These are phyloP conservation scores for Psophia crepitans DNA, from an alignment of 2,113 vertebrate species.

Conservation along the genomic window DNA sequence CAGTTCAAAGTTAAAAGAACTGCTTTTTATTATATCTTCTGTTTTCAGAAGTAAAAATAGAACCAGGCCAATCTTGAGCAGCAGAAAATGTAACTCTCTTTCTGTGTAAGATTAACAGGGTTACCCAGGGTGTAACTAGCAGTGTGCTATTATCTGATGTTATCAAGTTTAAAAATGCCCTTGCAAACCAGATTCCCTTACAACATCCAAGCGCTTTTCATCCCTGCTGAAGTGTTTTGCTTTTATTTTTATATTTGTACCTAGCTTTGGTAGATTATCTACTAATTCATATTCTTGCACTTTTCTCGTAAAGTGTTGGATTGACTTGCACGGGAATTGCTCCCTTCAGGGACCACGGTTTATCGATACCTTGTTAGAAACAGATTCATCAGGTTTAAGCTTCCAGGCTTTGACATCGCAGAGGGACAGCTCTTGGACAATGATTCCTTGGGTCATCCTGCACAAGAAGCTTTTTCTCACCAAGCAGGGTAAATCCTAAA, in stretches of 20 bases:
- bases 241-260: neutral
- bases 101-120: neutral
- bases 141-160: neutral
- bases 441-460: neutral
- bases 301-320: neutral
- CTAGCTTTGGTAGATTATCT: neutral
- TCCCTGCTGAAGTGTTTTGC: neutral
- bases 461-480: neutral
- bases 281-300: neutral
- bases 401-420: neutral
- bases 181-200: neutral
- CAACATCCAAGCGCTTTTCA: neutral
- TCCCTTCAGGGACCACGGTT: neutral
- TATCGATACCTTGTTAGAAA: neutral
- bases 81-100: neutral
- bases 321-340: neutral
- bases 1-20: neutral
- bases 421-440: neutral
- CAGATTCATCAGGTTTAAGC: neutral
- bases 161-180: neutral
- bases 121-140: neutral
- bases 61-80: rapidly evolving
- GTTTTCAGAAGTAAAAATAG: neutral
- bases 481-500: neutral
- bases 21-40: neutral